Base-by-base conservation (phyloP, 1,140 invertebrate genomes). In the Lineus longissimus region DNA sequence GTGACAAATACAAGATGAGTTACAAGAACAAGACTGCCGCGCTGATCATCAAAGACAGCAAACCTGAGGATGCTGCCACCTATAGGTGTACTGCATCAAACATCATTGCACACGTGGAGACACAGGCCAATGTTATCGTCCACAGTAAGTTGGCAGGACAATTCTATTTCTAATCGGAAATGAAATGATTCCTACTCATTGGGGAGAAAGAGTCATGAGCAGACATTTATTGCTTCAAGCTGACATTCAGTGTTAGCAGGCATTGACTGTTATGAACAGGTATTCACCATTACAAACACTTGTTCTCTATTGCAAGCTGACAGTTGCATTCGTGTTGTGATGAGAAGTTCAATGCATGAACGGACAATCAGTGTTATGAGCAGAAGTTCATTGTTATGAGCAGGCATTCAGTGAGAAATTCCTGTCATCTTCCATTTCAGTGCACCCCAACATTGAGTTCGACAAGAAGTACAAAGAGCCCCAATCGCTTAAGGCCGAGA, bases 1-100 rank as follows among this genome's bases (percentile, higher is more conserved):
- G 71, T 55, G 65, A 74, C 6, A 80, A 80, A 59, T 81, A 80
- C 68, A 73, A 74, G 59, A 80, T 78, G 70, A 76, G 72, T 61
- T 76, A 78, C 29, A 73, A 78, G 56, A 73, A 78, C 57, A 71
- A 75, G 31, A 68, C 73, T 31, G 77, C 78, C 9, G 65, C 72
- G 19, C 70, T 82, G 22, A 70, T 73, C 15, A 74, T 81, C 27
- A 72, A 76, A 43, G 71, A 80, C 54, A 76, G 74, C 25, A 72
- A 77, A 58, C 70, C 73, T 43, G 68, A 66, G 19, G 80, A 82
- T 66, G 68, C 77, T 55, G 80, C 72, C 51, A 69, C 70, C 0
- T 82, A 82, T 65, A 65, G 67, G 58, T 73, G 76, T 60, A 72
- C 74, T 61, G 77, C 73, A 13, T 58, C 70, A 27, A 81, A 81